Percentiles rank a stretch among this genome's conserved stretches.
phyloP scores from a whole-genome alignment of 2,888 invertebrate genomes.

The Hirtodrosophila histrioides region DNA sequence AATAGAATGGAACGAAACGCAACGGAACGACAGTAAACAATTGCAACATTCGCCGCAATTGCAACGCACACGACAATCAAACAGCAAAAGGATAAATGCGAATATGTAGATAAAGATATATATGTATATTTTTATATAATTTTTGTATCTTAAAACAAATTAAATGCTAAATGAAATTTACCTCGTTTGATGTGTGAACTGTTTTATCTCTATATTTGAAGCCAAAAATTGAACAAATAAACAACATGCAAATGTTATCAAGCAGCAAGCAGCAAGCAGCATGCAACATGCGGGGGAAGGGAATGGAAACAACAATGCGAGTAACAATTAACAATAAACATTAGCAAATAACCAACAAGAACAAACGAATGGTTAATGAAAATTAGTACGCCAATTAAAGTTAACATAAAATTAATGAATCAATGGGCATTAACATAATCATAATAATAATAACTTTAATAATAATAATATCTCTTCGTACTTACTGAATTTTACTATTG shows the following conservation, averaged over 20 bases:
- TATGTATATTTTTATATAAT: not conserved
- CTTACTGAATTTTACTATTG: constrained; percentile 61
- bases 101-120: constrained; percentile 1
- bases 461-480: constrained; percentile 53
- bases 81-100: constrained; percentile 7
- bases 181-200: constrained; percentile 43
- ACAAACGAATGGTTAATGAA: not conserved
- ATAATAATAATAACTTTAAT: constrained; percentile 34
- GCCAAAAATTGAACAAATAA: constrained; percentile 1
- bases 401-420: constrained; percentile 12
- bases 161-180: constrained; percentile 32
- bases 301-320: not conserved
- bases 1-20: constrained; percentile 18
- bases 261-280: constrained; percentile 12
- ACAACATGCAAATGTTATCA: constrained; percentile 20
- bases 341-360: constrained; percentile 8
- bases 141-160: not conserved
- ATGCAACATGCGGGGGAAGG: constrained; percentile 15
- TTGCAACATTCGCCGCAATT: constrained; percentile 1
- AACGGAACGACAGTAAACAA: constrained; percentile 6
- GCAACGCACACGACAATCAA: constrained; percentile 9
- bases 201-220: constrained; percentile 5
- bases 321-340: constrained; percentile 1
- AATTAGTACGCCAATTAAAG: constrained; percentile 4
- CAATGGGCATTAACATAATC: constrained; percentile 16